These are phyloP conservation scores for Hemibagrus wyckioides DNA, from an alignment of 2,113 vertebrate genomes.

Conservation along the genomic window DNA sequence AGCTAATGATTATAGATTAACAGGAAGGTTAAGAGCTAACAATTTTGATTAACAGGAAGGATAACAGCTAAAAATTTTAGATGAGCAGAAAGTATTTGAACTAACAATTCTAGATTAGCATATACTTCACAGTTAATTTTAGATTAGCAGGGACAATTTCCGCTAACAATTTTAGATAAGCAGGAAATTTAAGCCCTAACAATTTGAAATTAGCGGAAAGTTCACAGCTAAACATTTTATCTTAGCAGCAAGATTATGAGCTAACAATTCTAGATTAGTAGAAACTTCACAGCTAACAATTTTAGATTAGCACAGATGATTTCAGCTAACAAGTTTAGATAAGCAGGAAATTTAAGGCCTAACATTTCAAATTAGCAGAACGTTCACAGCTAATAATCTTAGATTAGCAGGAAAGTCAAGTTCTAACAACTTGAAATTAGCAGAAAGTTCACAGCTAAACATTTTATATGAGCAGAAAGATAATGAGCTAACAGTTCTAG, in stretches of 20 bases:
- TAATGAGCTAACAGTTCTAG: not conserved
- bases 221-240: not conserved
- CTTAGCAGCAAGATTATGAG: not conserved
- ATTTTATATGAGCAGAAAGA: not conserved
- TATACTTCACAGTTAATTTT: no score
- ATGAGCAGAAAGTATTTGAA: not conserved
- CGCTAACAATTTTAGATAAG: not conserved
- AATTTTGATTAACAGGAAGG: not conserved
- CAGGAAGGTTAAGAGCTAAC: not conserved
- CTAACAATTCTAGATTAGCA: not conserved
- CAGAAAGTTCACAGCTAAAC: not conserved
- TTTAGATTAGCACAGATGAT: not conserved
- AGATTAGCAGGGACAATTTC: not conserved
- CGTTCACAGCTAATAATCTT: not conserved
- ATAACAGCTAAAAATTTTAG: not conserved
- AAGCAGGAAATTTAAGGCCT: not conserved
- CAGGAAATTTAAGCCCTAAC: not conserved
- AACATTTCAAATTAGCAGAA: not conserved
- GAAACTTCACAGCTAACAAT: not conserved
- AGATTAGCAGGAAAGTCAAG: not conserved
- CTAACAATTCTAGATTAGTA: not conserved
- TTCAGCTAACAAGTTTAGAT: not conserved
- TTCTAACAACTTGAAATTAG: not conserved
- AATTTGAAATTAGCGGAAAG: not conserved
- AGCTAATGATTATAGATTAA: not conserved